Evolutionary conservation across 2,888 invertebrate genomes (phyloP).

Genomic region (Clivina fossor): DNA sequence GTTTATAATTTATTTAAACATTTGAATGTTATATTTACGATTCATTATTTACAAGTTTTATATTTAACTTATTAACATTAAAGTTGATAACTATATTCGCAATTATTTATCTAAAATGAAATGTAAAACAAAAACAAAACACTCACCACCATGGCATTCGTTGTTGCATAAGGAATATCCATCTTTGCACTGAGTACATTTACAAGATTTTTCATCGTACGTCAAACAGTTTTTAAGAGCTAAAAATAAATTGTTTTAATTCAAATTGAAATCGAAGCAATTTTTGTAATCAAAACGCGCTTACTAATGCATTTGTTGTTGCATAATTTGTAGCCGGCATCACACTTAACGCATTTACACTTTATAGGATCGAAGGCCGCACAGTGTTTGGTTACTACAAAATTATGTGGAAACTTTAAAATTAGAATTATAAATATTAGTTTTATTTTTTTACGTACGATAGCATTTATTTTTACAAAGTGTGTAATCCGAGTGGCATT

Average conservation of each 20-base stretch:
- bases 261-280: too few species aligned
- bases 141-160: too few species aligned
- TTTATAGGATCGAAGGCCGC: too few species aligned
- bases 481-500: not conserved
- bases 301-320: not conserved
- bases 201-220: not conserved
- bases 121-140: not conserved
- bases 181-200: not conserved
- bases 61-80: too few species aligned
- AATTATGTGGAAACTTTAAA: too few species aligned
- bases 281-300: not conserved
- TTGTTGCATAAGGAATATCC: not conserved
- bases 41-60: too few species aligned
- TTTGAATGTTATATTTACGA: too few species aligned
- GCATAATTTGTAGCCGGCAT: not conserved
- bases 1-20: too few species aligned
- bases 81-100: too few species aligned
- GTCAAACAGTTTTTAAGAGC: not conserved
- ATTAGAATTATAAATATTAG: conserved; percentile 1
- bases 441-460: not conserved
- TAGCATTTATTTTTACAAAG: not conserved
- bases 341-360: not conserved
- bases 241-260: not conserved
- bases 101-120: too few species aligned
- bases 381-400: not conserved